Percentiles rank a stretch among this genome's conserved stretches.
phyloP scores from a whole-genome alignment of 2,113 vertebrate genomes.

The Girardinichthys multiradiatus region DNA sequence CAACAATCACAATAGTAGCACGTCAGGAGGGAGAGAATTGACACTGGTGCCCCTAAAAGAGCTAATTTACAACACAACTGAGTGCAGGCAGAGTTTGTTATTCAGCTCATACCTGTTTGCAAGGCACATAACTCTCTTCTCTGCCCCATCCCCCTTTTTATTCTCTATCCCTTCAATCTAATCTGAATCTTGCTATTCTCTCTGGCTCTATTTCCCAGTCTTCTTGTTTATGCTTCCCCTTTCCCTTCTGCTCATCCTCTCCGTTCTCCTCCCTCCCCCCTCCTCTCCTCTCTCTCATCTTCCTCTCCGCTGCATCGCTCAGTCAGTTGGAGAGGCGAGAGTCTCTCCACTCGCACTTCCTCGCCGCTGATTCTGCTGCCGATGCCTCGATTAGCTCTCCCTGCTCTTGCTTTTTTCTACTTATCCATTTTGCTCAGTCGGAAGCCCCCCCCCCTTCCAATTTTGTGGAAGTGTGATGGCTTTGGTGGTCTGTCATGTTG shows the following conservation, averaged over 20 bases:
- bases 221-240: background rate
- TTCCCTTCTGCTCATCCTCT: conserved; percentile 15
- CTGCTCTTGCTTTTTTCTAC: conserved; percentile 16
- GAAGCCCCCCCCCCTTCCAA: conserved; percentile 16
- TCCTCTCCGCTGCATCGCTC: conserved; percentile 70
- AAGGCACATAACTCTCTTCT: conserved; percentile 45
- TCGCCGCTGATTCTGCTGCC: conserved; percentile 37
- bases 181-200: background rate
- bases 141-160: background rate
- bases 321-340: conserved; percentile 70
- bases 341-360: conserved; percentile 67
- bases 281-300: conserved; percentile 48
- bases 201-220: background rate
- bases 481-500: conserved; percentile 29
- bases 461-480: conserved; percentile 42
- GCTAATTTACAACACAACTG: conserved; percentile 42
- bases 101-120: conserved; percentile 72
- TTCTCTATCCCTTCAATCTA: too few relatives aligned
- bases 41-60: conserved; percentile 49
- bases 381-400: conserved; percentile 35
- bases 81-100: conserved; percentile 67
- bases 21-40: conserved; percentile 35
- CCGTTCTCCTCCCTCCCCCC: background rate
- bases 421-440: conserved; percentile 30
- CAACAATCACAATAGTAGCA: conserved; percentile 34